A percentile compares a stretch with the other conserved stretches of the same genome.
phyloP scores from a whole-genome alignment of 2,888 invertebrate species.

The Teleogryllus oceanicus region DNA sequence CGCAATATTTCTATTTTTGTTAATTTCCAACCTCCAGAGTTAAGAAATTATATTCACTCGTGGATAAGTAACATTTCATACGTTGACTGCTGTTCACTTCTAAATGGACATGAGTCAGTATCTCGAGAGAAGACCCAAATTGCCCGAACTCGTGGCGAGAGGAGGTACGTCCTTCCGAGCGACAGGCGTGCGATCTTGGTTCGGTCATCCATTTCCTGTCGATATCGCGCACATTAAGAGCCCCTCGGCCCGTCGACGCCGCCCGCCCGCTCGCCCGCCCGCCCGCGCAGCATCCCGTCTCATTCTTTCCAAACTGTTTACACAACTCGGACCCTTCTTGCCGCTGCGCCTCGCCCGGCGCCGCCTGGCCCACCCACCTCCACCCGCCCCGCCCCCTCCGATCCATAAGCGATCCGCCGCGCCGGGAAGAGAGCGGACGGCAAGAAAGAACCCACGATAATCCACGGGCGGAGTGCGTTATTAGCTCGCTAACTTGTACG shows the following conservation, averaged over 20 bases:
- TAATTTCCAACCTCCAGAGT: no score
- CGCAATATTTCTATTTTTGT: no score
- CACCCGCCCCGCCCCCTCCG: not conserved
- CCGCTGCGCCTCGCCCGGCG: not conserved
- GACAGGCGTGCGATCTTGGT: no score
- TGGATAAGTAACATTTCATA: no score
- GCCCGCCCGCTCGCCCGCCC: not conserved
- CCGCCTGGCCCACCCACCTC: not conserved
- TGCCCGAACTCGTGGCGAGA: no score
- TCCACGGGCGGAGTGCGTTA: not conserved
- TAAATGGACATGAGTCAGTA: no score
- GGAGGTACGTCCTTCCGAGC: no score
- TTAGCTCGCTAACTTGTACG: conserved; percentile 11
- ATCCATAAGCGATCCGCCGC: not conserved
- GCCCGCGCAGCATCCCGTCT: not conserved
- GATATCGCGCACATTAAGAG: no score
- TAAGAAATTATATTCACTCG: no score
- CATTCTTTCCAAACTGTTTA: not conserved
- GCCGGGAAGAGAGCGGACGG: not conserved
- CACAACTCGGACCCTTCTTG: not conserved
- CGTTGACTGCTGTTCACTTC: no score
- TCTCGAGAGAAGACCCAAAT: no score
- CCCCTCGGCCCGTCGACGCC: not conserved
- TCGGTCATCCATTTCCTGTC: no score
- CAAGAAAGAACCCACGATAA: not conserved